Conservation (phyloP, 1,140 invertebrate species). For the Lucilia sericata region DNA sequence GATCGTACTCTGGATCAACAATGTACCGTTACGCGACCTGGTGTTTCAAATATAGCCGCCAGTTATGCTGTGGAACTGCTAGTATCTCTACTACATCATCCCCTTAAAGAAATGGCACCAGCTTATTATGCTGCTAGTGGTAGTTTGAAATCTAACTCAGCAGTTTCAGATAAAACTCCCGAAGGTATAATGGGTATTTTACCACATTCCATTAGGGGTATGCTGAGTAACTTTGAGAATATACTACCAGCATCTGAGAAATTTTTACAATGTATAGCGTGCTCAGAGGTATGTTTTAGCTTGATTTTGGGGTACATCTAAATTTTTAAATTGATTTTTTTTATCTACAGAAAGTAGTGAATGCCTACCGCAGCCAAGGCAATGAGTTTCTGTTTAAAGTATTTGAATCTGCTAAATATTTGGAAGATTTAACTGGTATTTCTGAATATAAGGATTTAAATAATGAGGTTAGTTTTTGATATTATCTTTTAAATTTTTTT, state of each 20-base stretch:
- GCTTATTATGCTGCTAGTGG: slow-evolving; percentile 69
- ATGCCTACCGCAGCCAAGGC: slow-evolving; percentile 68
- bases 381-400: slow-evolving; percentile 86
- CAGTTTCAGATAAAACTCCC: slow-evolving; percentile 63
- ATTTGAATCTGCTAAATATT: slow-evolving; percentile 85
- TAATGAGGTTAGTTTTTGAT: slow-evolving; percentile 54
- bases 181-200: slow-evolving; percentile 84
- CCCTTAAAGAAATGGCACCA: slow-evolving; percentile 76
- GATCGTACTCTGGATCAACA: slow-evolving; percentile 98
- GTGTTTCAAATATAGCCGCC: slow-evolving; percentile 90
- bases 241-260: slow-evolving; percentile 84
- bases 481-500: background rate
- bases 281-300: slow-evolving; percentile 72
- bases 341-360: slow-evolving; percentile 50
- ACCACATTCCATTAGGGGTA: slow-evolving; percentile 95
- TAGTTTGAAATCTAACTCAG: background rate
- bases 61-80: slow-evolving; percentile 93
- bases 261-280: slow-evolving; percentile 93
- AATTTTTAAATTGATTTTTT: slow-evolving; percentile 24
- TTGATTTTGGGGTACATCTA: too few relatives aligned
- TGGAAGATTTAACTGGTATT: slow-evolving; percentile 90
- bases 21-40: slow-evolving; percentile 97
- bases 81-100: slow-evolving; percentile 88
- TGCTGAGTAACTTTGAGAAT: slow-evolving; percentile 83
- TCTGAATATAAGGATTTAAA: slow-evolving; percentile 70